Percentiles rank a stretch among this genome's conserved stretches.
phyloP scores from a whole-genome alignment of 2,797 vertebrate species.

The Danionella dracula region DNA sequence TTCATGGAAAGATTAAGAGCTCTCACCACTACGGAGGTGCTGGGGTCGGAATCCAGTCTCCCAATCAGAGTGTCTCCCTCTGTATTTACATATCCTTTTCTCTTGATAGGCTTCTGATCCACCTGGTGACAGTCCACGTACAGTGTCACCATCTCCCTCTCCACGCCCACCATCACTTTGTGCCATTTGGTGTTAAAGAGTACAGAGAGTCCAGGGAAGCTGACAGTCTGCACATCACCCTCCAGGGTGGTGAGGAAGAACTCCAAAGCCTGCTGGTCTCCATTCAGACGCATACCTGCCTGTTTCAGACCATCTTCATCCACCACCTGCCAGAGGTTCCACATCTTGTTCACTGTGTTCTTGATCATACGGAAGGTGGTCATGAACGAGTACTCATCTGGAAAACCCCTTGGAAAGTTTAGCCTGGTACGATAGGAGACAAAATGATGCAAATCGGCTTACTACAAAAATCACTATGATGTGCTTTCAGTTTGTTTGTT shows the following conservation, averaged over 20 bases:
- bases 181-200: conserved; percentile 82
- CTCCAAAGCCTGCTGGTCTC: conserved; percentile 74
- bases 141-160: conserved; percentile 69
- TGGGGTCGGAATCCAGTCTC: conserved; percentile 68
- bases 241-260: conserved; percentile 75
- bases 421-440: too few relatives aligned
- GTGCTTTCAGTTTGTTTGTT: too few relatives aligned
- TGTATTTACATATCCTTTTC: conserved; percentile 72
- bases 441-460: too few relatives aligned
- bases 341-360: conserved; percentile 74
- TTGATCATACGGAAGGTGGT: conserved; percentile 79
- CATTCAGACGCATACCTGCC: conserved; percentile 72
- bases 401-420: conserved; percentile 75
- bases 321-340: conserved; percentile 78
- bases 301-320: conserved; percentile 72
- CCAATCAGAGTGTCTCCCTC: conserved; percentile 77
- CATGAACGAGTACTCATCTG: conserved; percentile 78
- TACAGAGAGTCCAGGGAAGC: conserved; percentile 71
- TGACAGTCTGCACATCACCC: conserved; percentile 71
- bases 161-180: conserved; percentile 79
- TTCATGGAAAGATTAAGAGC: too few relatives aligned
- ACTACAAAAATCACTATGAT: too few relatives aligned
- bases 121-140: conserved; percentile 77
- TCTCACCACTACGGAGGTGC: conserved; percentile 76
- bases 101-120: conserved; percentile 72